Base-by-base conservation (phyloP, 2,888 invertebrate species). In the Stenurella melanura region DNA sequence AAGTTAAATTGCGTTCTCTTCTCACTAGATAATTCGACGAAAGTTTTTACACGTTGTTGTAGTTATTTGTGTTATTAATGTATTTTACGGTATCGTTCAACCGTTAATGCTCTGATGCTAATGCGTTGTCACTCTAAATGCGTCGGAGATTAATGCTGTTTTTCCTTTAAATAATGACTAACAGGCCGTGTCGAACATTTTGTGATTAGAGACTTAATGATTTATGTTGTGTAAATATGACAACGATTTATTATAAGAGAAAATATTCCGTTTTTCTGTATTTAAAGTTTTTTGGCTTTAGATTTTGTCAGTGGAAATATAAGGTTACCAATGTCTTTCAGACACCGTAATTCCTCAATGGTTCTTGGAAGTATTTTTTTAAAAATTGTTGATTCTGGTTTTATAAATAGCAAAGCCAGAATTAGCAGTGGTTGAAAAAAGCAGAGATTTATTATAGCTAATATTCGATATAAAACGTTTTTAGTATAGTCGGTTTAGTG, bases 1-100 rank as follows among this genome's bases (percentile, higher is more conserved):
- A 60, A 26, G 21, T 60, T 60, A 60, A 60, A 60, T 60, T 60
- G 21, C 21, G 26, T 60, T 60, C 30, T 60, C 60, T 60, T 60
- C 30, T 60, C 60, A n/a, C 5, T 60, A 30, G 60, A 26, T 15
- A 50, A 50, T 50, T 50, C 15, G 50, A n/a, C 50, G 6, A 50
- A 50, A 50, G 50, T 50, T 50, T 50, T 50, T 50, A 50, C 50
- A n/a, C 50, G 50, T 50, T n/a, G 50, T 50, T 50, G 50, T 50
- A 50, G 50, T 50, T 50, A 60, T 60, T 60, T 60, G 21, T 26
- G 60, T 26, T 60, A n/a, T 60, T 60, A 50, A 50, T 50, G 50
- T n/a, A n/a, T 50, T 50, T 15, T 15, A 15, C 15, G 50, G 50
- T 50, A 50, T 50, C 50, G 6, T n/a, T 50, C 50, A 50, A n/a